A percentile compares a stretch with the other conserved stretches of the same genome.
These are phyloP conservation scores for Listronotus bonariensis DNA, from an alignment of 1,140 invertebrate genomes.

Conservation along the genomic window DNA sequence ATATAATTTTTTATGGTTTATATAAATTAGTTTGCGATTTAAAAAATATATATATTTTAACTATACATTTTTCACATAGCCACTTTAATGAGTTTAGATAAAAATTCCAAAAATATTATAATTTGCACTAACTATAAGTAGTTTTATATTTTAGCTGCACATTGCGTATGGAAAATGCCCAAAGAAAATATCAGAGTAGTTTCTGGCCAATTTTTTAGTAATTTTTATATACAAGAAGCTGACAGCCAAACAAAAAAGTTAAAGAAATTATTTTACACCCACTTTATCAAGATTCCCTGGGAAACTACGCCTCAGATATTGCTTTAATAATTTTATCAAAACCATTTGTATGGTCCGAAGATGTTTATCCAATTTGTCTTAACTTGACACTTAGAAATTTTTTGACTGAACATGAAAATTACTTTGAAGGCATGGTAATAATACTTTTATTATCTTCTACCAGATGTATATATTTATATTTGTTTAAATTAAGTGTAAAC, in stretches of 20 bases:
- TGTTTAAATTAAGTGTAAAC: too few species aligned
- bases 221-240: slow-evolving; percentile 47
- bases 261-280: slow-evolving; percentile 50
- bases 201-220: slow-evolving; percentile 52
- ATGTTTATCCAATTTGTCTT: slow-evolving; percentile 55
- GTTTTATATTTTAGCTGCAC: slow-evolving; percentile 49
- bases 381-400: slow-evolving; percentile 50
- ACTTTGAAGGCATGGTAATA: slow-evolving; percentile 51
- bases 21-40: too few species aligned
- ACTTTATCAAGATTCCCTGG: slow-evolving; percentile 55
- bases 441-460: too few species aligned
- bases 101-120: too few species aligned
- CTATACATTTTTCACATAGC: too few species aligned
- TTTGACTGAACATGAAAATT: slow-evolving; percentile 40
- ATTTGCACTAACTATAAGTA: too few species aligned
- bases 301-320: slow-evolving; percentile 59
- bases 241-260: slow-evolving; percentile 51
- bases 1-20: too few species aligned
- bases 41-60: too few species aligned
- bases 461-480: too few species aligned
- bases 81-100: too few species aligned
- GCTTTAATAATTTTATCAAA: slow-evolving; percentile 54
- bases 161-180: slow-evolving; percentile 57
- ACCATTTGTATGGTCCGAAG: slow-evolving; percentile 44
- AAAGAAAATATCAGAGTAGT: slow-evolving; percentile 50